A percentile compares a stretch with the other conserved stretches of the same genome.
Conservation (phyloP, 2,888 invertebrate genomes). For the Aleiodes leptofemur region DNA sequence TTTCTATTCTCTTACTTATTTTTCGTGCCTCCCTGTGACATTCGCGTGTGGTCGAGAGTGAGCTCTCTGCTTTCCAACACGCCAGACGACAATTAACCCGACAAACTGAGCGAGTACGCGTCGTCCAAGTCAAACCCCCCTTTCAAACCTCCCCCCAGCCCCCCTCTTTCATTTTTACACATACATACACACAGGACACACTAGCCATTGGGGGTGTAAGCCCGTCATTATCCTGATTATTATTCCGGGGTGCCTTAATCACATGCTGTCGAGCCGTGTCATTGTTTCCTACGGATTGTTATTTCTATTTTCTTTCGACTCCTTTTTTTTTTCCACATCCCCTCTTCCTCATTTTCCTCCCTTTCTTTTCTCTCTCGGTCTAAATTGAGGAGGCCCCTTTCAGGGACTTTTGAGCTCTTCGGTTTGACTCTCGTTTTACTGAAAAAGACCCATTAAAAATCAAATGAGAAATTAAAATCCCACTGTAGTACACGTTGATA, state of each 20-base stretch:
- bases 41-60: constrained; percentile 71
- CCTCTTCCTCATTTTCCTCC: background rate
- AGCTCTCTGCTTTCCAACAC: constrained; percentile 65
- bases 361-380: constrained; percentile 31
- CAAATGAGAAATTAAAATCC: constrained; percentile 41
- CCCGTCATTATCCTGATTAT: constrained; percentile 72
- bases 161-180: constrained; percentile 38
- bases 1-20: constrained; percentile 42
- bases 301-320: constrained; percentile 51
- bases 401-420: constrained; percentile 11
- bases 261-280: constrained; percentile 68
- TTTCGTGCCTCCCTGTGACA: constrained; percentile 67
- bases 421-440: constrained; percentile 34
- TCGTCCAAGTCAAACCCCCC: constrained; percentile 50
- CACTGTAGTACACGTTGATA: constrained; percentile 10
- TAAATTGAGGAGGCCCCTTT: constrained; percentile 4
- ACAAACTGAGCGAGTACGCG: constrained; percentile 64
- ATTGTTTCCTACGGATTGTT: constrained; percentile 69
- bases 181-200: background rate
- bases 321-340: constrained; percentile 9
- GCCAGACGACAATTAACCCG: constrained; percentile 74
- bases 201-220: constrained; percentile 65
- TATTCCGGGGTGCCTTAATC: constrained; percentile 71
- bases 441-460: constrained; percentile 36
- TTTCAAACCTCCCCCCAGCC: background rate